Conservation (phyloP, 2,113 vertebrate species). For the Phalacrocorax brasilianus region DNA sequence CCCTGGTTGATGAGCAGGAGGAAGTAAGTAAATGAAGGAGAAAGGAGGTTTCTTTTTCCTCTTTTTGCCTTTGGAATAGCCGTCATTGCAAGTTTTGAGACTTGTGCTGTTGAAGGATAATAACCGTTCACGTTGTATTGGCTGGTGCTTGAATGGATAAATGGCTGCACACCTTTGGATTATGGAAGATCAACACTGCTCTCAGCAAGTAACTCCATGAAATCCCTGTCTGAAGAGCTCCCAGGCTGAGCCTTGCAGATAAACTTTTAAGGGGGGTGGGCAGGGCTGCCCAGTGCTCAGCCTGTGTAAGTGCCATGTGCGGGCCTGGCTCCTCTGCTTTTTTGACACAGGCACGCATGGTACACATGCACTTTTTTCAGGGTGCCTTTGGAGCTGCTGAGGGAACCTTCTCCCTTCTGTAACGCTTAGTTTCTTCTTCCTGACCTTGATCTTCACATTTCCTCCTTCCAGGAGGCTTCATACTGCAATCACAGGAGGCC, state of each 20-base stretch:
- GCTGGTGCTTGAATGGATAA: background rate
- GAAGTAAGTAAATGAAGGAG: background rate
- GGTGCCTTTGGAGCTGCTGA: background rate
- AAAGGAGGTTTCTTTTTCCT: background rate
- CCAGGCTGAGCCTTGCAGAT: background rate
- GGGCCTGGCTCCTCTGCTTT: background rate
- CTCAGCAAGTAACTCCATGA: background rate
- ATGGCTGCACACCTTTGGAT: background rate
- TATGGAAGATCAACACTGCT: background rate
- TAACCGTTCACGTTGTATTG: background rate
- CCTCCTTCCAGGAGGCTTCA: background rate
- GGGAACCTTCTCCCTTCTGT: background rate
- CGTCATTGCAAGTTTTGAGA: background rate
- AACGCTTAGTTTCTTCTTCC: background rate
- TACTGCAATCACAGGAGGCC: background rate
- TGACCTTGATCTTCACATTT: background rate
- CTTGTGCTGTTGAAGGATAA: background rate
- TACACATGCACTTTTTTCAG: background rate
- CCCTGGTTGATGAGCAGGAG: background rate
- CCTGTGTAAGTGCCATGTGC: background rate
- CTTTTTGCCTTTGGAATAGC: background rate
- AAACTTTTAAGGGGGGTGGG: accelerated
- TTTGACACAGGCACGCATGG: accelerated
- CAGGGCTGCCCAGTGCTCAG: background rate
- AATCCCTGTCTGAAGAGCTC: background rate